phyloP scores from a whole-genome alignment of 2,113 vertebrate genomes.

The Epinephelus moara region DNA sequence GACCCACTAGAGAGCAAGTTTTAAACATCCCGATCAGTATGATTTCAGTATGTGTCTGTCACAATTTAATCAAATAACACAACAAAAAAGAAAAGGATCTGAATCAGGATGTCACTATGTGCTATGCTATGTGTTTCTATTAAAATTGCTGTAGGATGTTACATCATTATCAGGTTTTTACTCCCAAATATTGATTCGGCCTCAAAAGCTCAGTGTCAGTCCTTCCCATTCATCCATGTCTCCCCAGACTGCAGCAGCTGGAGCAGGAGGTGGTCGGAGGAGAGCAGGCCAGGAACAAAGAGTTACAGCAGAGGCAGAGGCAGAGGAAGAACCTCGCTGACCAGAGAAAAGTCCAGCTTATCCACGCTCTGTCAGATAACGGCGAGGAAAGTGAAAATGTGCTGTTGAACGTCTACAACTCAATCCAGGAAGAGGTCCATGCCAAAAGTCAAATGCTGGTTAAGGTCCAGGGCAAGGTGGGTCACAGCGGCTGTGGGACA shows the following conservation, averaged over 20 bases:
- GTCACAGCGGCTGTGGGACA: not conserved
- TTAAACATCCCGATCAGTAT: not conserved
- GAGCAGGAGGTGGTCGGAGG: slow-evolving; percentile 90
- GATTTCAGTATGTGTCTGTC: not conserved
- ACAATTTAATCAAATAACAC: not conserved
- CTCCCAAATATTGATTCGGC: not conserved
- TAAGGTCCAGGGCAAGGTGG: slow-evolving; percentile 90
- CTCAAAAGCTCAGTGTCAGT: not conserved
- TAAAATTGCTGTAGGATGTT: too few relatives aligned
- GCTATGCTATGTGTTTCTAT: too few relatives aligned
- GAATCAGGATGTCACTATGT: too few relatives aligned
- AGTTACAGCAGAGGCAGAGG: slow-evolving; percentile 86
- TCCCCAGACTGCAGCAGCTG: slow-evolving; percentile 88
- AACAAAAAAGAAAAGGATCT: too few relatives aligned
- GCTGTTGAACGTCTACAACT: slow-evolving; percentile 88
- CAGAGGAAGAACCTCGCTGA: slow-evolving; percentile 84
- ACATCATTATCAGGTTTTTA: too few relatives aligned
- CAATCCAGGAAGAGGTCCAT: slow-evolving; percentile 91
- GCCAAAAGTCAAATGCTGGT: slow-evolving; percentile 89
- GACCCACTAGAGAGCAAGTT: not conserved
- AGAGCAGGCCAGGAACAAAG: slow-evolving; percentile 90
- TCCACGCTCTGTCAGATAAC: slow-evolving; percentile 83
- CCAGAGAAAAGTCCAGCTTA: slow-evolving; percentile 86
- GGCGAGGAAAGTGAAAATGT: slow-evolving; percentile 86
- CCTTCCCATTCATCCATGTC: not conserved